These are phyloP conservation scores for Piprites chloris DNA, from an alignment of 2,113 vertebrate genomes.

Conservation along the genomic window DNA sequence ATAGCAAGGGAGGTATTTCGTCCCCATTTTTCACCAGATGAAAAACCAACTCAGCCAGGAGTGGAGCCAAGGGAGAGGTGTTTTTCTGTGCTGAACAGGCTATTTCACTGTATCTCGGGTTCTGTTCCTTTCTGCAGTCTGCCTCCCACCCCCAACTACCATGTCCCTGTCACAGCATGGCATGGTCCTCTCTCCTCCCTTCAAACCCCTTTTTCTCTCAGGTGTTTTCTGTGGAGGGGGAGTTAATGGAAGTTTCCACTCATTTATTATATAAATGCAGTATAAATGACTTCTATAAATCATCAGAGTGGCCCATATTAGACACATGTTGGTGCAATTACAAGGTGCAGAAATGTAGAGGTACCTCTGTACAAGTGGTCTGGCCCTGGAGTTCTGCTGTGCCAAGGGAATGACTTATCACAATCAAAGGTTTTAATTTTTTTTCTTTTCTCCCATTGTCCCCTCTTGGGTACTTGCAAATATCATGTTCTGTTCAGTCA, in stretches of 20 bases:
- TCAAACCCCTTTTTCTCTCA: background rate
- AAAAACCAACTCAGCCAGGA: background rate
- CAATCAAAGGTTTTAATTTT: background rate
- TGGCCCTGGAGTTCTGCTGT: background rate
- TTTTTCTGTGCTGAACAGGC: background rate
- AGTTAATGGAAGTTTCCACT: background rate
- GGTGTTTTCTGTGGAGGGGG: background rate
- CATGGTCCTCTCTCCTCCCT: rapidly evolving
- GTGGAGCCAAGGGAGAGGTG: background rate
- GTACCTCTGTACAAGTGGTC: background rate
- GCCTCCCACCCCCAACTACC: background rate
- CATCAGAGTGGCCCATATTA: background rate
- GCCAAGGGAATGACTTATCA: background rate
- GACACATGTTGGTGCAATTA: background rate
- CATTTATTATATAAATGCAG: background rate
- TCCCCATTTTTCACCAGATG: background rate
- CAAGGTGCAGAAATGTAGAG: background rate
- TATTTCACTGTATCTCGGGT: background rate
- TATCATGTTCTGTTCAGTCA: background rate
- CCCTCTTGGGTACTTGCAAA: background rate
- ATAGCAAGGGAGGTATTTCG: background rate
- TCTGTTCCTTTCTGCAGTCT: background rate
- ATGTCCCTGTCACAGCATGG: background rate
- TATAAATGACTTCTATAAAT: background rate
- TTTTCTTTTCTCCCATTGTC: background rate